Percentiles rank a stretch among this genome's conserved stretches.
Conservation (phyloP, 2,888 invertebrate species). For the Halocaridina rubra region DNA sequence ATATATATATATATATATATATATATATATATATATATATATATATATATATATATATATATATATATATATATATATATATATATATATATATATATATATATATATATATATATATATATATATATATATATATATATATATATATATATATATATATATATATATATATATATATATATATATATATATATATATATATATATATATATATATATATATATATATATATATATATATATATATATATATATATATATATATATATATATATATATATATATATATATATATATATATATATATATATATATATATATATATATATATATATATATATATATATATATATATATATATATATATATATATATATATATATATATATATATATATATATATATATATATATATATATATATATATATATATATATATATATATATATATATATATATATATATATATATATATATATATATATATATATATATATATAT, state of each 20-base stretch:
- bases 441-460: too few relatives aligned
- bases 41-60: not conserved
- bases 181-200: constrained; percentile 36
- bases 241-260: too few relatives aligned
- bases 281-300: too few relatives aligned
- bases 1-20: not conserved
- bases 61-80: not conserved
- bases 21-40: not conserved
- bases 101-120: not conserved
- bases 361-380: constrained; percentile 10
- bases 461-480: not conserved
- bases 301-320: not conserved
- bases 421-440: too few relatives aligned
- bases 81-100: not conserved
- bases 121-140: not conserved
- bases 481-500: constrained; percentile 18
- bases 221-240: too few relatives aligned
- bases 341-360: constrained; percentile 36
- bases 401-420: too few relatives aligned
- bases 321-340: constrained; percentile 18
- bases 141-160: not conserved
- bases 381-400: too few relatives aligned
- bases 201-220: constrained; percentile 10
- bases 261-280: too few relatives aligned
- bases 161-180: constrained; percentile 18